Evolutionary conservation across 2,113 vertebrate species (phyloP), one percentile per base, ranked within the genome.

Genomic region (Oryzias javanicus): DNA sequence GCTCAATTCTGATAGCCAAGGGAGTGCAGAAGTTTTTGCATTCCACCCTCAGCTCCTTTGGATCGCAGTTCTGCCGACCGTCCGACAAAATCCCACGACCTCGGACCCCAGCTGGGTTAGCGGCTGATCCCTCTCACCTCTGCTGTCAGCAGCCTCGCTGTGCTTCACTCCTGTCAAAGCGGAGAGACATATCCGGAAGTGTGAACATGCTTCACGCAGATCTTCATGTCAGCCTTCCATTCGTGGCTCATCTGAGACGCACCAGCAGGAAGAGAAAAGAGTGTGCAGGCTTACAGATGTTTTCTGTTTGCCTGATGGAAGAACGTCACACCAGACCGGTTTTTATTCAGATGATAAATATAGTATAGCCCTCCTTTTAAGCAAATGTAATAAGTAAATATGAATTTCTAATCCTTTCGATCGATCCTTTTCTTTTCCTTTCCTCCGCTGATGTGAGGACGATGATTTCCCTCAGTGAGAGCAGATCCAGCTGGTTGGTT

Each of bases 21-120:
- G 90, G 90, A 61, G 90, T 83, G 90, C 90, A 91, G 79, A 87
- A 92, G 63, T 42, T 90, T 85, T 27, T 78, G 50, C 18, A 89
- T 50, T 22, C 67, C 64, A 18, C 25, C 4, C 6, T 27, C 25
- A 27, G 70, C 83, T 1, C 61, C 86, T 55, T 80, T 80, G 51
- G 79, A 75, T 14, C 78, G 66, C 14, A 90, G 66, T 63, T 89
- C 85, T 49, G 89, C 80, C 75, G 91, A 3, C 89, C 91, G 89
- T 10, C 80, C 88, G 3, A 81, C 80, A 58, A 90, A 89, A 68
- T 91, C 88, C 1, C 86, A 91, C 0, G 86, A 77, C 79, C 83
- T 85, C 44, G 85, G 46, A 20, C 86, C 87, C 91, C 90, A 90
- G 82, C 89, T 85, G 0, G 88, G 88, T 18, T 84, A 14, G 49